phyloP scores from a whole-genome alignment of 2,888 invertebrate genomes.

The Aspidiotus destructor region DNA sequence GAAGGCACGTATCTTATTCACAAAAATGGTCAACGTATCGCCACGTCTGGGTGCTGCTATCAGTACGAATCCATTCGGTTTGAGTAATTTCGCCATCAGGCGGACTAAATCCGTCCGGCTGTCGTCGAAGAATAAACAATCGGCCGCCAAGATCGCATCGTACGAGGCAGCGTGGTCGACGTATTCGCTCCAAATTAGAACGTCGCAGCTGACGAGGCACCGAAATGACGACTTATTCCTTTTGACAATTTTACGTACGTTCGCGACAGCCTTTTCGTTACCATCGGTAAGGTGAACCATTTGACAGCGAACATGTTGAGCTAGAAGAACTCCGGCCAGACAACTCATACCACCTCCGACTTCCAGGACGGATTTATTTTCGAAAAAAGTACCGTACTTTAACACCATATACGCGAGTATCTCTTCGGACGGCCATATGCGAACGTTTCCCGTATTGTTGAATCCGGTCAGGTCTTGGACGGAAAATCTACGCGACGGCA shows the following conservation, averaged over 20 bases:
- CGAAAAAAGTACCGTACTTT: conserved; percentile 54
- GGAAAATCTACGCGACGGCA: conserved; percentile 53
- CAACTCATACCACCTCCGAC: conserved; percentile 80
- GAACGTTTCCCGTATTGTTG: conserved; percentile 70
- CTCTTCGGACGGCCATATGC: conserved; percentile 72
- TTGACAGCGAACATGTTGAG: conserved; percentile 55
- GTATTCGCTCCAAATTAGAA: conserved; percentile 48
- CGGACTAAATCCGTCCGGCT: conserved; percentile 56
- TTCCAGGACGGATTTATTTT: conserved; percentile 60
- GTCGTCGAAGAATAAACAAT: conserved; percentile 70
- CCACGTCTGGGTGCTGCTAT: conserved; percentile 69
- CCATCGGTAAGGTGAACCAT: conserved; percentile 67
- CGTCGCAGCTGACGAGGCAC: conserved; percentile 39
- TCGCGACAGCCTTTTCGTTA: conserved; percentile 63
- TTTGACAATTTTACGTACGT: conserved; percentile 56
- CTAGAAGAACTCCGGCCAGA: conserved; percentile 62
- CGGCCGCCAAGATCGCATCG: conserved; percentile 66
- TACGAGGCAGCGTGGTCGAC: conserved; percentile 43
- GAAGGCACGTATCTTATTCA: conserved; percentile 50
- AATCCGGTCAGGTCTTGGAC: conserved; percentile 67
- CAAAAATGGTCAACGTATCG: conserved; percentile 59
- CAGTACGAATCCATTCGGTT: conserved; percentile 54
- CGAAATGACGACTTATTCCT: conserved; percentile 51
- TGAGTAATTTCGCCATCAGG: conserved; percentile 55
- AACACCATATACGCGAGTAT: conserved; percentile 59